Conservation (phyloP, 1,140 invertebrate genomes). For the Stegodyphus mimosarum region DNA sequence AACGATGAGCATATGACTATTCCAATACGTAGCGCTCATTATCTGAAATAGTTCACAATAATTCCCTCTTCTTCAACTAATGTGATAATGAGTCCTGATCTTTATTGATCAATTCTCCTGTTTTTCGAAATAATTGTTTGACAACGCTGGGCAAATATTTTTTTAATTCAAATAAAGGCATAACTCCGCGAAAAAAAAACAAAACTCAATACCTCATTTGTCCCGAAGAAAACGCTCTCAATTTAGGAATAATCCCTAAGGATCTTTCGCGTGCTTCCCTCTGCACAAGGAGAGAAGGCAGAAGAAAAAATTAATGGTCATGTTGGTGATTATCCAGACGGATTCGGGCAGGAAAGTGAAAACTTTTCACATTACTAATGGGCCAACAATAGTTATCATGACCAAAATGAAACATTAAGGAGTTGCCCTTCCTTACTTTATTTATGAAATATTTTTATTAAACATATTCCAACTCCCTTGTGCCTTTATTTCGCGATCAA, state of each 20-base stretch:
- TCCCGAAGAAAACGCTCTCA: not conserved
- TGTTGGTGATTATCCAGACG: conserved; percentile 28
- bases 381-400: conserved; percentile 37
- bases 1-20: too few relatives aligned
- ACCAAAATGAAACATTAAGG: conserved; percentile 32
- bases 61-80: too few relatives aligned
- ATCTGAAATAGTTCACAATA: too few relatives aligned
- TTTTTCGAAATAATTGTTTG: too few relatives aligned
- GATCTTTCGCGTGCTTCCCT: not conserved
- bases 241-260: not conserved
- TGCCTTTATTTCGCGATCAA: conserved; percentile 19
- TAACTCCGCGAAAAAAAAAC: too few relatives aligned
- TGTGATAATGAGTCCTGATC: too few relatives aligned
- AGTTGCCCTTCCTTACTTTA: not conserved
- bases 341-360: conserved; percentile 12
- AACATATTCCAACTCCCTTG: conserved; percentile 1
- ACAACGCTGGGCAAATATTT: too few relatives aligned
- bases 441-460: conserved; percentile 33
- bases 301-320: conserved; percentile 35
- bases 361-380: conserved; percentile 35
- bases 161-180: too few relatives aligned
- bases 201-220: too few relatives aligned
- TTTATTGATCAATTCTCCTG: too few relatives aligned
- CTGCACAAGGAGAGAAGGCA: too few relatives aligned
- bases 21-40: too few relatives aligned